These are phyloP conservation scores for Homarus americanus DNA, from an alignment of 1,140 invertebrate genomes.

Conservation along the genomic window DNA sequence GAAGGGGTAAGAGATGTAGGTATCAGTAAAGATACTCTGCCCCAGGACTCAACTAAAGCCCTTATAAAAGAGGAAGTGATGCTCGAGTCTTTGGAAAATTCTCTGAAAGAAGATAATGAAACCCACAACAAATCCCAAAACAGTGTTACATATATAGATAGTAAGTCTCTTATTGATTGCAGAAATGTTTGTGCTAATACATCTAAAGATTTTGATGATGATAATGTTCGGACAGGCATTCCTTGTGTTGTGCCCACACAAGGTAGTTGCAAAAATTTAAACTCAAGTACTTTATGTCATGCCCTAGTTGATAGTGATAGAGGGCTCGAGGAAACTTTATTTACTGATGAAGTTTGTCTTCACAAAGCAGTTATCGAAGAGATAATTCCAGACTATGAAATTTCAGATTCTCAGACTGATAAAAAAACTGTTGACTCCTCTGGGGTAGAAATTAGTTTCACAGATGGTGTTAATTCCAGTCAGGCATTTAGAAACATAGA, in stretches of 20 bases:
- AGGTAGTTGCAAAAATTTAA: background rate
- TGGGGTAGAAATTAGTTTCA: background rate
- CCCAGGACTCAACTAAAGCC: background rate
- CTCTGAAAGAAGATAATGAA: slow-evolving; percentile 1
- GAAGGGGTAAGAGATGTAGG: slow-evolving; percentile 23
- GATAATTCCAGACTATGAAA: slow-evolving; percentile 45
- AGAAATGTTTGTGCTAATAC: background rate
- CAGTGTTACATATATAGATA: background rate
- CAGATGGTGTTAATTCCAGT: slow-evolving; percentile 10
- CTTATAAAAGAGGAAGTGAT: background rate
- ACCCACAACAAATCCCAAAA: background rate
- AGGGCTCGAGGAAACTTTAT: slow-evolving; percentile 55
- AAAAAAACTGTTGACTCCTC: background rate
- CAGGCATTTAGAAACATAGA: slow-evolving; percentile 28
- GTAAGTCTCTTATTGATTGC: background rate
- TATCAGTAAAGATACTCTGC: background rate
- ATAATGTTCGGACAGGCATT: slow-evolving; percentile 19
- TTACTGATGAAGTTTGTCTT: slow-evolving; percentile 52
- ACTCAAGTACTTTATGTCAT: slow-evolving; percentile 20
- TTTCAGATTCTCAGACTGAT: slow-evolving; percentile 24
- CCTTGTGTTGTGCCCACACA: background rate
- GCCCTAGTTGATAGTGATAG: background rate
- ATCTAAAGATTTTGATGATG: slow-evolving; percentile 5
- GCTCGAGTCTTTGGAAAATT: background rate
- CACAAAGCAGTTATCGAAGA: slow-evolving; percentile 53